Evolutionary conservation across 2,888 invertebrate species (phyloP), one percentile per base, ranked within the genome.

Genomic region (Hirtodrosophila alboralis): DNA sequence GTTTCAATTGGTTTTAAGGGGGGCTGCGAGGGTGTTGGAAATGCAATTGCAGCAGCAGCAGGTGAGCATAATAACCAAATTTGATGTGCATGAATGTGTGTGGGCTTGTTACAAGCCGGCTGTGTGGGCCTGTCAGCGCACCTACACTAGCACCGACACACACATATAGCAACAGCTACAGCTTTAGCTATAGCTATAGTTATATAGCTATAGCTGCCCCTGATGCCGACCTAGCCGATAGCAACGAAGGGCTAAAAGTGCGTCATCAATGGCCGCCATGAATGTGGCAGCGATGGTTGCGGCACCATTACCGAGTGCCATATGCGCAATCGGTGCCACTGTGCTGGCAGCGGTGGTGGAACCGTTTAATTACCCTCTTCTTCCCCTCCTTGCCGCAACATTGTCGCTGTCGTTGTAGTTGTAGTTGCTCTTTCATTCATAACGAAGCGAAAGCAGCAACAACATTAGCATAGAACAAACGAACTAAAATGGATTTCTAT

Each of bases 261-360:
- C 88, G 87, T 87, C 87, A 87, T 87, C 84, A 79, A 79, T 87
- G 87, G 75, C 88, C 87, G 81, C 76, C 85, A 88, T 78, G 74
- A 67, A 65, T 67, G 63, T 49, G 62, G 67, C 71, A 48, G 53
- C 48, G 44, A 31, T 48, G 48, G 44, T 31, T 53, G 71, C 73
- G 69, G 56, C 71, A 59, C 73, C 62, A 63, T 61, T 59, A 60
- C 44, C 49, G 48, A 44, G 33, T 37, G 53, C 57, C 56, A 51
- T 64, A 64, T 64, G 51, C 49, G 43, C 68, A 45, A 48, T 51
- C 51, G 14, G 5, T 53, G 27, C 1, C 1, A 10, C 23, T 14
- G 26, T 26, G 21, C 21, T 23, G 38, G 45, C 23, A 36, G 45
- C 23, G 16, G 41, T 33, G 53, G 30, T 30, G 43, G 27, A 51